These are phyloP conservation scores for Grus americana DNA, from an alignment of 2,113 vertebrate species.

Conservation along the genomic window DNA sequence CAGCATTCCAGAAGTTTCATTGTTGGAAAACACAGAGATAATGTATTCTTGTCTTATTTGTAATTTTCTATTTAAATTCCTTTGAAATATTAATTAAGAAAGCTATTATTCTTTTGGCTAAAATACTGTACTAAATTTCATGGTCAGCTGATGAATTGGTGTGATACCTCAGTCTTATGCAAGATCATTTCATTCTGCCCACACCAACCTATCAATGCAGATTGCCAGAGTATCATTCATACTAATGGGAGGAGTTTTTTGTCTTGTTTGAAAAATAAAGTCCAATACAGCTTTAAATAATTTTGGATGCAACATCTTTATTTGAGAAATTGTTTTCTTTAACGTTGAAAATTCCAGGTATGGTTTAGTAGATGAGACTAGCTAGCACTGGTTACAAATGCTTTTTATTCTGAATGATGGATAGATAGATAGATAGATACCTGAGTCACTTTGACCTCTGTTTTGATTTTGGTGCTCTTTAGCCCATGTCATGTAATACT, in stretches of 20 bases:
- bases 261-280: not conserved
- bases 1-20: not conserved
- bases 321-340: not conserved
- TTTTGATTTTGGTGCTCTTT: not conserved
- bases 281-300: not conserved
- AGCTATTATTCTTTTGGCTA: not conserved
- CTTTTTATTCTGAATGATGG: not conserved
- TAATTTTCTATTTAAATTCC: not conserved
- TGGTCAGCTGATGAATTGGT: not conserved
- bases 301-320: not conserved
- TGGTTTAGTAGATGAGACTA: not conserved
- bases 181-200: not conserved
- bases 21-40: not conserved
- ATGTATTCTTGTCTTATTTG: not conserved
- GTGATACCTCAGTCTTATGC: not conserved
- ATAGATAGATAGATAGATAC: not conserved
- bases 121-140: not conserved
- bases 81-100: not conserved
- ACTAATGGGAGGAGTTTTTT: not conserved
- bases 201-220: not conserved
- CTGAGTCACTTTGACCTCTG: not conserved
- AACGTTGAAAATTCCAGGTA: not conserved
- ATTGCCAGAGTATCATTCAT: not conserved
- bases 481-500: fast-evolving
- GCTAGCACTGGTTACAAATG: not conserved